Evolutionary conservation across 2,797 vertebrate genomes (phyloP).

Genomic region (Rhinogobio ventralis): DNA sequence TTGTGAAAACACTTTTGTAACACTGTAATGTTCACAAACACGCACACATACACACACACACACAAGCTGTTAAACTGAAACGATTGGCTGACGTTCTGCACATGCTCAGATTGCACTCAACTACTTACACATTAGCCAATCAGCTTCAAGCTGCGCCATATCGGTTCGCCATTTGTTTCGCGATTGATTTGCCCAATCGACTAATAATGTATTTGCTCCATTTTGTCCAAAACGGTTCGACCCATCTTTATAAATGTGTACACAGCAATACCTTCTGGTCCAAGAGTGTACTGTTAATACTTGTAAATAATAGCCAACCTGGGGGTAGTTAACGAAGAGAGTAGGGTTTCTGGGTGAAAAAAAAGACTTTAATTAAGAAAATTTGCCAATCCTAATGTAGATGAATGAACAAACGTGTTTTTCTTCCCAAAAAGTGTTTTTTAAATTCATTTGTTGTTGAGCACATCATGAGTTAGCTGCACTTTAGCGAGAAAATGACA

Average conservation of each 20-base stretch:
- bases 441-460: slow-evolving; percentile 13
- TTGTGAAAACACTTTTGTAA: slow-evolving; percentile 32
- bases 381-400: slow-evolving; percentile 30
- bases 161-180: background rate
- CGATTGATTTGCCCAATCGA: background rate
- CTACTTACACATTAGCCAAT: slow-evolving; percentile 18
- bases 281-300: slow-evolving; percentile 39
- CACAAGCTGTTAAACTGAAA: background rate
- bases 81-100: slow-evolving; percentile 29
- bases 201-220: background rate
- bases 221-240: background rate
- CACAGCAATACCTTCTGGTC: slow-evolving; percentile 45
- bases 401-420: slow-evolving; percentile 27
- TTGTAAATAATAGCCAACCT: slow-evolving; percentile 37
- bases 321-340: slow-evolving; percentile 8
- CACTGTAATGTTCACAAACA: background rate
- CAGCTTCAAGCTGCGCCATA: slow-evolving; percentile 28
- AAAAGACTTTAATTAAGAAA: background rate
- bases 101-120: slow-evolving; percentile 41
- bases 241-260: slow-evolving; percentile 27
- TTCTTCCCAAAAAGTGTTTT: slow-evolving; percentile 19
- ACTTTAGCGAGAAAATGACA: slow-evolving; percentile 14
- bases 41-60: slow-evolving; percentile 3
- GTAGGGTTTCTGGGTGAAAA: background rate
- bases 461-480: slow-evolving; percentile 20